A percentile compares a stretch with the other conserved stretches of the same genome.
Conservation (phyloP, 1,140 invertebrate species). For the Drosophila lini region DNA sequence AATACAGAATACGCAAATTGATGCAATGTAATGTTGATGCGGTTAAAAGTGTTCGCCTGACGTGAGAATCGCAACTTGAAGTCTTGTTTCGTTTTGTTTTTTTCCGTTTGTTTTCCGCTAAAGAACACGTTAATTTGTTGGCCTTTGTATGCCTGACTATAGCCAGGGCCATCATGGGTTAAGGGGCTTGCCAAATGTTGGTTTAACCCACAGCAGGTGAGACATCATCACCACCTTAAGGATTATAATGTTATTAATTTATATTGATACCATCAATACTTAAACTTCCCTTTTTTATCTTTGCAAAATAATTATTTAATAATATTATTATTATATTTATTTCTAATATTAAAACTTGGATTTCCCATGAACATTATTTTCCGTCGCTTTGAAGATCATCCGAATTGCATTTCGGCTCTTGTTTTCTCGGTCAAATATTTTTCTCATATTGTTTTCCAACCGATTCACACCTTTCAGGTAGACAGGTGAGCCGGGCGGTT, state of each 20-base stretch:
- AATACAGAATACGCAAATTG: constrained; percentile 67
- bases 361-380: not conserved
- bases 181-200: constrained; percentile 20
- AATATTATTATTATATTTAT: too few species aligned
- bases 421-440: constrained; percentile 3
- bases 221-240: not conserved
- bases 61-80: constrained; percentile 23
- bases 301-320: too few species aligned
- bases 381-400: constrained; percentile 37
- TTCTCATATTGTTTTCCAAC: constrained; percentile 15
- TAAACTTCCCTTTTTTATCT: too few species aligned
- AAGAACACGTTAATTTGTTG: constrained; percentile 76
- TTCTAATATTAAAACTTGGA: too few species aligned
- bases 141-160: constrained; percentile 52
- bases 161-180: constrained; percentile 17
- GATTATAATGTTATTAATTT: too few species aligned
- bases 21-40: constrained; percentile 58
- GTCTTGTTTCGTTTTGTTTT: constrained; percentile 12
- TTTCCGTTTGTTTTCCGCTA: constrained; percentile 58
- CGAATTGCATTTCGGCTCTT: constrained; percentile 22
- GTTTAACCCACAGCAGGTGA: not conserved
- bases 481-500: not conserved
- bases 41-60: constrained; percentile 13
- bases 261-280: too few species aligned
- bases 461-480: constrained; percentile 33